Conservation (phyloP, 2,113 vertebrate genomes). For the Orthonyx spaldingii region DNA sequence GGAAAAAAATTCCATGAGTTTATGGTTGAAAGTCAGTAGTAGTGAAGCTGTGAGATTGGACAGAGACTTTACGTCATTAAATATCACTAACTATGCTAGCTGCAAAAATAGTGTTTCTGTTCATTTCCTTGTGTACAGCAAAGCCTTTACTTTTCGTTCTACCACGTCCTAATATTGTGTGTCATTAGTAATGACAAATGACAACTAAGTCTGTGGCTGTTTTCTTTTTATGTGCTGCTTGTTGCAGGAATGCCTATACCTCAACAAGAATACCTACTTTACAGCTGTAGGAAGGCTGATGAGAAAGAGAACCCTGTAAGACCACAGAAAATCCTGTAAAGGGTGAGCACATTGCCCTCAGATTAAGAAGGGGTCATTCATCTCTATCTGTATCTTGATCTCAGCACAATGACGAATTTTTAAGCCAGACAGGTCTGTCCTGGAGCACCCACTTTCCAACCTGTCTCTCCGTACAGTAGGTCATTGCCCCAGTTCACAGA, state of each 20-base stretch:
- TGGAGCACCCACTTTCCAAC: neutral
- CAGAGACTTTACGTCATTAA: neutral
- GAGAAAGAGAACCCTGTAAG: neutral
- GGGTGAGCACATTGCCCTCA: neutral
- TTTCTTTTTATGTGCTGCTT: constrained; percentile 20
- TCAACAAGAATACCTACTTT: neutral
- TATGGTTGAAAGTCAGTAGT: neutral
- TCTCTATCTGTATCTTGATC: neutral
- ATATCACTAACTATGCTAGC: neutral
- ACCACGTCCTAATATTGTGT: constrained; percentile 10
- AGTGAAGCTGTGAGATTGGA: neutral
- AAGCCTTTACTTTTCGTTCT: neutral
- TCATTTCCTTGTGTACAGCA: neutral
- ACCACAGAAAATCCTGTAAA: neutral
- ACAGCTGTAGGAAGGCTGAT: neutral
- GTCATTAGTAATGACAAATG: constrained; percentile 3
- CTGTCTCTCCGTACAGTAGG: neutral
- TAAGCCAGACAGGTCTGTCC: neutral
- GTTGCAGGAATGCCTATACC: neutral
- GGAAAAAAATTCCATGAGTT: neutral
- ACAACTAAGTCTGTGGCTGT: neutral
- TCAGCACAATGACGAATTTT: neutral
- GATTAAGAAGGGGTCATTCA: neutral
- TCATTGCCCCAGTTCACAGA: neutral
- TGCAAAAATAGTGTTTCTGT: neutral